These are phyloP conservation scores for Dolichotis patagonum DNA, from an alignment of 2,113 vertebrate genomes.

Conservation along the genomic window DNA sequence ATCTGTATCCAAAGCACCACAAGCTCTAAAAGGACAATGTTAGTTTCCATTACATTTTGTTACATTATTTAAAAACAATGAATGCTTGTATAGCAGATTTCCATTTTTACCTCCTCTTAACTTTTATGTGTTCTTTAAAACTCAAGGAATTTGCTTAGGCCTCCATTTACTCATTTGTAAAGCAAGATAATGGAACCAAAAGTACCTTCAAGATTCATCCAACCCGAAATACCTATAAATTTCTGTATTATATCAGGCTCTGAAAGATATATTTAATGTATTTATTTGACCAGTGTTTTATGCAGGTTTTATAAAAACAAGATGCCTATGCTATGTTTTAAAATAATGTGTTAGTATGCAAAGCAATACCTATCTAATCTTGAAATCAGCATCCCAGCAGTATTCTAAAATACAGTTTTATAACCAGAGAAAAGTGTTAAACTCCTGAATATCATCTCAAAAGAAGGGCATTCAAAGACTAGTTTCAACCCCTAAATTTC, in stretches of 20 bases:
- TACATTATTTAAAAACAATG: neutral
- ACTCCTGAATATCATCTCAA: neutral
- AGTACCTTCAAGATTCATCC: neutral
- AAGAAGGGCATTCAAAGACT: neutral
- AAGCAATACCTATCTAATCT: neutral
- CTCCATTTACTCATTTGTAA: conserved; percentile 25
- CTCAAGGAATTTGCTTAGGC: neutral
- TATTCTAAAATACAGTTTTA: conserved; percentile 21
- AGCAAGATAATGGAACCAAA: conserved; percentile 34
- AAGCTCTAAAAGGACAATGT: neutral
- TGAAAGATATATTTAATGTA: neutral
- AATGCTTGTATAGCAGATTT: neutral
- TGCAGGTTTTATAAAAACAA: neutral
- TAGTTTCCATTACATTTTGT: neutral
- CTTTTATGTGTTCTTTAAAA: neutral
- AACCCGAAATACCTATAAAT: neutral
- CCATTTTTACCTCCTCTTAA: neutral
- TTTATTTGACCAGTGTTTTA: neutral
- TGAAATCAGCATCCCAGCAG: neutral
- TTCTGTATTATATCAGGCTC: neutral
- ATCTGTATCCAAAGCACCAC: neutral
- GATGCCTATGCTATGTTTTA: neutral
- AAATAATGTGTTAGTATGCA: neutral
- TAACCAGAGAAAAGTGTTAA: conserved; percentile 1
- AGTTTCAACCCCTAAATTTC: conserved; percentile 1